Conservation (phyloP, 2,113 vertebrate genomes). For the Microcebus tavaratra region DNA sequence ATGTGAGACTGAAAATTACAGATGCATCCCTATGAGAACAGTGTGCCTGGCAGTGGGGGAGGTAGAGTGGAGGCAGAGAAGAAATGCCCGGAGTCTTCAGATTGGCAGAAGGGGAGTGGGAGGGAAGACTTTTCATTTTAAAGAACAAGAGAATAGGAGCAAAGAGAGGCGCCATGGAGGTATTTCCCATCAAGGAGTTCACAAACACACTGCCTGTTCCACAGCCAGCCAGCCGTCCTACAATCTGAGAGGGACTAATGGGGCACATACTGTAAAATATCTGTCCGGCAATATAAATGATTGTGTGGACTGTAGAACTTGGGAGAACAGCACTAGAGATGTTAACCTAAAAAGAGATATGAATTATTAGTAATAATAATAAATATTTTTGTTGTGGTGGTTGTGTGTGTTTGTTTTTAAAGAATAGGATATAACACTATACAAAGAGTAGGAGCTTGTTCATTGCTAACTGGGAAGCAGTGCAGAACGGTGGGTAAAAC, state of each 20-base stretch:
- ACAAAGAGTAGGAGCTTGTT: too few relatives aligned
- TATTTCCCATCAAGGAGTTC: neutral
- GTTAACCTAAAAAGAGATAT: neutral
- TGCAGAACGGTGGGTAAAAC: too few relatives aligned
- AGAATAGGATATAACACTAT: neutral
- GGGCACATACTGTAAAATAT: neutral
- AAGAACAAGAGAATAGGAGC: neutral
- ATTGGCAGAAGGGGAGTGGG: neutral
- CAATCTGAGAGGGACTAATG: neutral
- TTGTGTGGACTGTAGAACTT: neutral
- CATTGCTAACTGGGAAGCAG: neutral
- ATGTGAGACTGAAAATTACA: neutral
- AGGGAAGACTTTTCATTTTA: neutral
- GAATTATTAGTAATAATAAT: too few relatives aligned
- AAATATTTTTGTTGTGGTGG: neutral
- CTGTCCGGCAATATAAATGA: neutral
- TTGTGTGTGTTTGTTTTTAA: neutral
- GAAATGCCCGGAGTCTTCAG: neutral
- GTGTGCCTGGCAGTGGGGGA: neutral
- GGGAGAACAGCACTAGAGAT: neutral
- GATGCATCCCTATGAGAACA: neutral
- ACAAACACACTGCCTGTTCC: accelerated
- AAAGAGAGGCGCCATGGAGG: too few relatives aligned
- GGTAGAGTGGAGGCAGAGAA: neutral
- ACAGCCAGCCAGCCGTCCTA: accelerated